Conservation (phyloP, 2,797 vertebrate genomes). For the Otus scops region DNA sequence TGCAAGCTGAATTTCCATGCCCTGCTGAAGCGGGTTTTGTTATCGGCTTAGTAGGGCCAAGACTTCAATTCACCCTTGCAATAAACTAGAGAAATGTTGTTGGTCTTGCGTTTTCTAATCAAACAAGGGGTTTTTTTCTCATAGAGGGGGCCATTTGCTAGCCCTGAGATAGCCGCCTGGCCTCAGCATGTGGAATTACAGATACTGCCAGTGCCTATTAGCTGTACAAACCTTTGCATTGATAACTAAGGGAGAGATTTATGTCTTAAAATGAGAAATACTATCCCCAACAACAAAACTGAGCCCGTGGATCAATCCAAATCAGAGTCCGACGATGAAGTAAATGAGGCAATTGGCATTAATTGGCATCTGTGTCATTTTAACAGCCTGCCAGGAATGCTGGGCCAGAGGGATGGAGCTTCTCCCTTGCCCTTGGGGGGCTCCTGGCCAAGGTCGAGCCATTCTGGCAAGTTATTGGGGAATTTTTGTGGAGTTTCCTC, state of each 20-base stretch:
- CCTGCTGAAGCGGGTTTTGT: background rate
- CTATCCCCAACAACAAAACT: conserved; percentile 7
- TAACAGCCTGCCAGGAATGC: background rate
- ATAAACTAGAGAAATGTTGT: conserved; percentile 47
- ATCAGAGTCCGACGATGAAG: background rate
- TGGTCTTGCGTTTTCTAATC: conserved; percentile 28
- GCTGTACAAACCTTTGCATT: conserved; percentile 46
- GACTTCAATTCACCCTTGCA: conserved; percentile 52
- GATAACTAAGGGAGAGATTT: conserved; percentile 51
- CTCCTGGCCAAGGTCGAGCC: background rate
- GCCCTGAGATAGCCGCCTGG: background rate
- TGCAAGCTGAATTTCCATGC: no score
- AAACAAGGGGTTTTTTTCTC: background rate
- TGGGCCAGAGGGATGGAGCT: background rate
- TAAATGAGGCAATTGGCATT: background rate
- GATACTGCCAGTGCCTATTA: conserved; percentile 9
- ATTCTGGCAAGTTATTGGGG: background rate
- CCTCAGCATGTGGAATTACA: conserved; percentile 17
- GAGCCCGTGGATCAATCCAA: conserved; percentile 3
- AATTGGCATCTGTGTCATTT: background rate
- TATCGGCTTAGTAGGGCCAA: conserved; percentile 49
- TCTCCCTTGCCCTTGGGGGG: background rate
- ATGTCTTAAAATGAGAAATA: conserved; percentile 33
- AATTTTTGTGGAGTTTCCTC: background rate
- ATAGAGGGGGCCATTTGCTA: background rate